Conservation (phyloP, 2,888 invertebrate genomes). For the Ichneumon xanthorius region DNA sequence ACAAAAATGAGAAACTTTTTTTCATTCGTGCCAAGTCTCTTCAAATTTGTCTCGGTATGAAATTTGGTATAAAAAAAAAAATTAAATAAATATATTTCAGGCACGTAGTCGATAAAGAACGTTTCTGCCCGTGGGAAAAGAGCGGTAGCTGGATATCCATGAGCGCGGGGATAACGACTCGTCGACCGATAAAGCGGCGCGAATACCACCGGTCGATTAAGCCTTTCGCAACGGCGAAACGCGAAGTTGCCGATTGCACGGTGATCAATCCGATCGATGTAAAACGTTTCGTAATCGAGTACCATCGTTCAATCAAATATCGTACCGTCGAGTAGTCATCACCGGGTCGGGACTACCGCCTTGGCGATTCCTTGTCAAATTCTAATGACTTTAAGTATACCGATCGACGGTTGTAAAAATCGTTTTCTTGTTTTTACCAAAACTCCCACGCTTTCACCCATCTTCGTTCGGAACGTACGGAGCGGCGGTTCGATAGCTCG, state of each 20-base stretch:
- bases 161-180: slow-evolving; percentile 8
- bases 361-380: not conserved
- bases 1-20: not conserved
- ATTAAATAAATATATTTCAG: not conserved
- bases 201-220: not conserved
- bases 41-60: not conserved
- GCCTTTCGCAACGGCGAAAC: not conserved
- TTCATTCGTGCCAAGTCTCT: not conserved
- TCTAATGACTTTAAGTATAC: slow-evolving; percentile 5
- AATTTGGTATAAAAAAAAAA: not conserved
- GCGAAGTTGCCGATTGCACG: not conserved
- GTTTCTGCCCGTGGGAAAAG: slow-evolving; percentile 13
- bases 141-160: slow-evolving; percentile 22
- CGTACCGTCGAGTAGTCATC: not conserved
- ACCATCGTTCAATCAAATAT: not conserved
- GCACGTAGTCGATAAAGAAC: slow-evolving; percentile 43
- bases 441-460: slow-evolving; percentile 50
- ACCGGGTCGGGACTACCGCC: slow-evolving; percentile 13
- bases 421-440: slow-evolving; percentile 17
- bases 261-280: slow-evolving; percentile 11
- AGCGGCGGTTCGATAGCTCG: slow-evolving; percentile 21
- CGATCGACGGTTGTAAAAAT: slow-evolving; percentile 23
- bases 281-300: slow-evolving; percentile 21
- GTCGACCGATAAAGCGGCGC: slow-evolving; percentile 40
- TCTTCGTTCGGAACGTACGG: not conserved